These are phyloP conservation scores for Strigamia transsilvanica DNA, from an alignment of 2,888 invertebrate genomes.

Conservation along the genomic window DNA sequence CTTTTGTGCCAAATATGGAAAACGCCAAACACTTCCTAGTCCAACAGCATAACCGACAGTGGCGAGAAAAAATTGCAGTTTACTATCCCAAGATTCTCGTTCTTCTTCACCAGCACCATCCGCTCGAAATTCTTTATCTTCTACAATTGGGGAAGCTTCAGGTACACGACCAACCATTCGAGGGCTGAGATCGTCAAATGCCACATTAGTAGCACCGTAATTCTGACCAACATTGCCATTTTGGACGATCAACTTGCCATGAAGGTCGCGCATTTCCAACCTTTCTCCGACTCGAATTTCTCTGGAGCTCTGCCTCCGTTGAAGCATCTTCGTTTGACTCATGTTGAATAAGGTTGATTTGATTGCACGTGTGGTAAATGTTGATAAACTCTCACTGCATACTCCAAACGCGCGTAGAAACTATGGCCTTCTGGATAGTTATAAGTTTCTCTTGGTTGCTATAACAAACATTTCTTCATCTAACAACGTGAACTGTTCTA, in stretches of 20 bases:
- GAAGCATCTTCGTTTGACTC: slow-evolving; percentile 55
- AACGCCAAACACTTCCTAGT: slow-evolving; percentile 93
- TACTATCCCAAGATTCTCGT: slow-evolving; percentile 91
- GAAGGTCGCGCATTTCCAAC: slow-evolving; percentile 84
- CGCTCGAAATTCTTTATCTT: slow-evolving; percentile 60
- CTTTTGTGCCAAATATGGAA: slow-evolving; percentile 93
- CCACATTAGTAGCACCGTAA: slow-evolving; percentile 88
- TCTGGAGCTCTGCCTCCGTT: slow-evolving; percentile 83
- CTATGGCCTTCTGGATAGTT: not conserved
- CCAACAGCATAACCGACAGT: slow-evolving; percentile 96
- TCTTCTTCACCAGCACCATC: slow-evolving; percentile 73
- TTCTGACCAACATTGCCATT: slow-evolving; percentile 71
- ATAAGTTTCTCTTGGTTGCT: not conserved
- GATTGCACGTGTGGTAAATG: not conserved
- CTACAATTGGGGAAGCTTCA: slow-evolving; percentile 1
- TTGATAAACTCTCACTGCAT: not conserved
- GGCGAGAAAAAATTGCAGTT: slow-evolving; percentile 87
- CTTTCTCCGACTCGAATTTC: slow-evolving; percentile 71
- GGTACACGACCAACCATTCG: slow-evolving; percentile 36
- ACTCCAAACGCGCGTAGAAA: not conserved
- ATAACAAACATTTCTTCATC: not conserved
- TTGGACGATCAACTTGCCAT: slow-evolving; percentile 81
- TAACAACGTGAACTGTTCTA: not conserved
- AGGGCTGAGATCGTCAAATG: slow-evolving; percentile 71
- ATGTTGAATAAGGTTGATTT: slow-evolving; percentile 46